Percentiles rank a stretch among this genome's conserved stretches.
These are phyloP conservation scores for Spodoptera picta DNA, from an alignment of 2,888 invertebrate species.

Conservation along the genomic window DNA sequence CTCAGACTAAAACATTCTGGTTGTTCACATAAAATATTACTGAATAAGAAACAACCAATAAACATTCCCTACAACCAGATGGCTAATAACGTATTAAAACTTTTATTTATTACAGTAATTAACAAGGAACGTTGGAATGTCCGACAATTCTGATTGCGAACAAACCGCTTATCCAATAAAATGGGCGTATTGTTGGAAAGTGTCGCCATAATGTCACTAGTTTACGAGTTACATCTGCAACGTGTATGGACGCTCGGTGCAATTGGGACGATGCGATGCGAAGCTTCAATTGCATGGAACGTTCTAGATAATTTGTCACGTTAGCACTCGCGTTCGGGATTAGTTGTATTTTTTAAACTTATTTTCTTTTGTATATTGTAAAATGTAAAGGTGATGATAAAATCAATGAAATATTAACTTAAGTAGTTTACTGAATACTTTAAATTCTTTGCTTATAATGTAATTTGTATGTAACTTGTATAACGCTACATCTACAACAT, in stretches of 20 bases:
- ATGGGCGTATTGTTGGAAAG: slow-evolving; percentile 44
- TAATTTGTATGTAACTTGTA: no score
- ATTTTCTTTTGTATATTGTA: no score
- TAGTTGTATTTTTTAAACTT: slow-evolving; percentile 1
- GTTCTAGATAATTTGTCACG: slow-evolving; percentile 21
- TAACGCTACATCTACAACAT: no score
- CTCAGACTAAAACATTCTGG: no score
- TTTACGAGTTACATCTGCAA: slow-evolving; percentile 41
- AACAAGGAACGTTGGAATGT: slow-evolving; percentile 31
- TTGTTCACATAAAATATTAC: not conserved
- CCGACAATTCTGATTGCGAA: slow-evolving; percentile 32
- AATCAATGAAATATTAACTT: no score
- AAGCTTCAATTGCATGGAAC: slow-evolving; percentile 5
- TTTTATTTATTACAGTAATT: slow-evolving; percentile 27
- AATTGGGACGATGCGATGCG: slow-evolving; percentile 14
- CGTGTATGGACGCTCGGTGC: slow-evolving; percentile 30
- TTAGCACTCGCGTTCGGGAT: slow-evolving; percentile 6
- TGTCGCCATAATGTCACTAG: slow-evolving; percentile 22
- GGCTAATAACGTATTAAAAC: slow-evolving; percentile 13
- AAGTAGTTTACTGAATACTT: no score
- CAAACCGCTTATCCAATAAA: slow-evolving; percentile 45
- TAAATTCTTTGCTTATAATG: no score
- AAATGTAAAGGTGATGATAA: no score
- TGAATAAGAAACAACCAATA: no score
- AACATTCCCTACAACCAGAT: not conserved